phyloP scores from a whole-genome alignment of 2,797 vertebrate genomes.

The Rhinella marina region DNA sequence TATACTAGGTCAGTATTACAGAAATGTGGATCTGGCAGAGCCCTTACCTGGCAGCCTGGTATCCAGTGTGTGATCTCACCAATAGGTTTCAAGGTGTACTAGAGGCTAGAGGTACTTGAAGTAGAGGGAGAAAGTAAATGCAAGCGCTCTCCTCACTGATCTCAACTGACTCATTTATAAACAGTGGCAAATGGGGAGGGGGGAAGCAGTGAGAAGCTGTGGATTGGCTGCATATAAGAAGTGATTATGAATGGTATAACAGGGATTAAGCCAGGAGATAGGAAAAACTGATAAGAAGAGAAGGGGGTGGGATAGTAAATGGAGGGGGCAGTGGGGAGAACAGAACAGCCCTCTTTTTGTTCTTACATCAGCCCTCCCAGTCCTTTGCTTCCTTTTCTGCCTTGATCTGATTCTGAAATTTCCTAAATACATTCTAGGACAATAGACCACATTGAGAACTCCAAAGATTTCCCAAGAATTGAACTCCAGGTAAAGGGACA shows the following conservation, averaged over 20 bases:
- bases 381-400: constrained; percentile 56
- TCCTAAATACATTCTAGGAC: constrained; percentile 72
- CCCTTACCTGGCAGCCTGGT: constrained; percentile 53
- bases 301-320: constrained; percentile 67
- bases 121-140: constrained; percentile 66
- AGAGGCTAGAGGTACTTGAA: constrained; percentile 68
- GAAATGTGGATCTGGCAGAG: neutral
- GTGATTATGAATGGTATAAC: constrained; percentile 77
- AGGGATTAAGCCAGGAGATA: constrained; percentile 76
- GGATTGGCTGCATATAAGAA: constrained; percentile 77
- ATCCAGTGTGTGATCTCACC: constrained; percentile 49
- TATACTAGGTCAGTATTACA: neutral
- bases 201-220: constrained; percentile 73
- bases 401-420: constrained; percentile 77
- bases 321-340: constrained; percentile 68
- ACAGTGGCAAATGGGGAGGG: constrained; percentile 76
- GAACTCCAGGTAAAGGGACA: constrained; percentile 54
- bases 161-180: constrained; percentile 81
- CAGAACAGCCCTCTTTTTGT: constrained; percentile 76
- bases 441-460: constrained; percentile 76
- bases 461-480: constrained; percentile 60
- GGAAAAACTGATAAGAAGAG: constrained; percentile 75
- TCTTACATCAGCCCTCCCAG: constrained; percentile 65
- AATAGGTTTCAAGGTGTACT: constrained; percentile 70
- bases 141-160: constrained; percentile 73